Evolutionary conservation across 2,797 vertebrate genomes (phyloP), one percentile per base, ranked within the genome.

Genomic region (Onychomys arenicola): DNA sequence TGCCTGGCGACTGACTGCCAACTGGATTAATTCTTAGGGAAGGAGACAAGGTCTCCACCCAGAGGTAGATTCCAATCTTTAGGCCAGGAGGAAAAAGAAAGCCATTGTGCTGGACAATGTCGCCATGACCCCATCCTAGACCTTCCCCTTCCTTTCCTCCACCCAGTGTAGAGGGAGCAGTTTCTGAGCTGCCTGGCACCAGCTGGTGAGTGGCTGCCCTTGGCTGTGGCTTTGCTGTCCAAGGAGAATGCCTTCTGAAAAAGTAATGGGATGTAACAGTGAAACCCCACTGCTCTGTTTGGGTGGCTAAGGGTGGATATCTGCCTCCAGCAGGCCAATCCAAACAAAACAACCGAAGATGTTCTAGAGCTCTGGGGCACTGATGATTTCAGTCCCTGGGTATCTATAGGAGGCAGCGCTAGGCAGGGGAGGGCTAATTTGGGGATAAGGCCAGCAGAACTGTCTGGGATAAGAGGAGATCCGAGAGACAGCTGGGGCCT

Each of bases 381-480:
- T 95, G 63, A 34, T n/a, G 73, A 88, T 93, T 97, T 97, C 95
- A 94, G 92, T 96, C 97, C 93, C 91, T 73, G 37, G 65, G 55
- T 59, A 91, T 91, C 89, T 96, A 89, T 91, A 80, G 97, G 90
- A 96, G 97, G 0, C 6, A 88, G 90, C 93, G 19, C 93, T 94
- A 97, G 96, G 92, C 73, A 96, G 91, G 83, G 94, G 43, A 95
- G 95, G 67, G 93, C 89, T 96, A 91, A 94, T 96, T 71, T 97
- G 93, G 86, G 77, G 97, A 92, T 94, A 95, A 89, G 92, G 93
- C 80, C 90, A 85, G 57, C 77, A 94, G 90, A 98, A 69, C 84
- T 11, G 57, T 97, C 93, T 87, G 71, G 86, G 97, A 88, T 97
- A 93, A 95, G 96, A 97, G 97, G 75, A 85, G 71, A 95, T 98